Percentiles rank a stretch among this genome's conserved stretches.
phyloP scores from a whole-genome alignment of 2,888 invertebrate genomes.

The Crematogaster levior region DNA sequence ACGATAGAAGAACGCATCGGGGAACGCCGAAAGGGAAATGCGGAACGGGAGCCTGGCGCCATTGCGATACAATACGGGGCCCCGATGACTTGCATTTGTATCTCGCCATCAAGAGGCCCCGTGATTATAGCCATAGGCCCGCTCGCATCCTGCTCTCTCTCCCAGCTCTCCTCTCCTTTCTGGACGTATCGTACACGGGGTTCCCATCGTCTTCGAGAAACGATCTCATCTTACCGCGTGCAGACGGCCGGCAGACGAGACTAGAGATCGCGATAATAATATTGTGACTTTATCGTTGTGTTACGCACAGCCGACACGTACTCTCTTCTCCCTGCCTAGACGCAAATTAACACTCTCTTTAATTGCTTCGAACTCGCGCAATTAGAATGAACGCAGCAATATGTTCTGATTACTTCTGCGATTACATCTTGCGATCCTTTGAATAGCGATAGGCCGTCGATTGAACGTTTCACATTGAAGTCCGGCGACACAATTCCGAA shows the following conservation, averaged over 20 bases:
- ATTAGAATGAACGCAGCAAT: background rate
- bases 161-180: conserved; percentile 62
- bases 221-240: conserved; percentile 59
- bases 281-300: conserved; percentile 57
- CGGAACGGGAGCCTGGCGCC: conserved; percentile 84
- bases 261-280: conserved; percentile 49
- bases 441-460: background rate
- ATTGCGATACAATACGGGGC: conserved; percentile 81
- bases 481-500: too few species aligned
- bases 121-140: conserved; percentile 79
- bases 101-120: conserved; percentile 73
- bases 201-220: conserved; percentile 59
- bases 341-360: conserved; percentile 33
- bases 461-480: background rate
- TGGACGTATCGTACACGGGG: conserved; percentile 45
- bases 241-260: conserved; percentile 59
- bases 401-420: background rate
- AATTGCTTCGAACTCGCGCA: conserved; percentile 4
- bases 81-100: conserved; percentile 84
- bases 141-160: conserved; percentile 55
- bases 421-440: background rate
- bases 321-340: background rate
- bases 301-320: conserved; percentile 29
- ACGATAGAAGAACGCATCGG: conserved; percentile 40
- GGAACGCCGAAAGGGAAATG: conserved; percentile 67